Conservation (phyloP, 2,113 vertebrate genomes). For the Periophthalmus modestus region DNA sequence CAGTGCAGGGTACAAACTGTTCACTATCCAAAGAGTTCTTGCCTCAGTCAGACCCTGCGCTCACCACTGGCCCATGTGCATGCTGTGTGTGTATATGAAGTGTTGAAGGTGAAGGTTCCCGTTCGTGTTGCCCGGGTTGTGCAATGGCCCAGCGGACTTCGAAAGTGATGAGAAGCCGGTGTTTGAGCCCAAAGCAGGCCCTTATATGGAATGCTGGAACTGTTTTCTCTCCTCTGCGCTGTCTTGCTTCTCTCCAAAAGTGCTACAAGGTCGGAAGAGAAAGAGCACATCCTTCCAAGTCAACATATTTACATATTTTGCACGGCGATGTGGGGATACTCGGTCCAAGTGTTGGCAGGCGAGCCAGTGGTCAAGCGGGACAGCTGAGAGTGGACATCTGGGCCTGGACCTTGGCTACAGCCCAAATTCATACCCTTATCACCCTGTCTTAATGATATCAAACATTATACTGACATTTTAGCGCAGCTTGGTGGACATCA, state of each 20-base stretch:
- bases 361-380: slow-evolving; percentile 66
- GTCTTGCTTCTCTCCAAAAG: slow-evolving; percentile 73
- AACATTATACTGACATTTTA: slow-evolving; percentile 48
- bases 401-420: slow-evolving; percentile 46
- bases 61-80: slow-evolving; percentile 30
- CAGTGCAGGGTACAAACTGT: slow-evolving; percentile 29
- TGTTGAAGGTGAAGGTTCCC: slow-evolving; percentile 62
- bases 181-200: slow-evolving; percentile 78
- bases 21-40: slow-evolving; percentile 30
- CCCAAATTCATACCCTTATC: slow-evolving; percentile 50
- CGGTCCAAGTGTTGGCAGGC: slow-evolving; percentile 69
- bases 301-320: slow-evolving; percentile 85
- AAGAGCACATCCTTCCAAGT: slow-evolving; percentile 79
- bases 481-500: slow-evolving; percentile 41
- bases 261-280: slow-evolving; percentile 73
- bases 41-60: slow-evolving; percentile 40
- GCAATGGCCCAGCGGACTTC: slow-evolving; percentile 69
- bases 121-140: slow-evolving; percentile 59
- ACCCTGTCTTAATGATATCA: slow-evolving; percentile 38
- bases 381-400: slow-evolving; percentile 72
- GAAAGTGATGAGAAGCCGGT: slow-evolving; percentile 78
- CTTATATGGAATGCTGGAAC: slow-evolving; percentile 80
- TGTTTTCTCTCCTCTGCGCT: slow-evolving; percentile 75
- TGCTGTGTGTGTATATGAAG: slow-evolving; percentile 31
- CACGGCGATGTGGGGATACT: slow-evolving; percentile 69